Base-by-base conservation (phyloP, 2,797 vertebrate species). In the Falco rusticolus region DNA sequence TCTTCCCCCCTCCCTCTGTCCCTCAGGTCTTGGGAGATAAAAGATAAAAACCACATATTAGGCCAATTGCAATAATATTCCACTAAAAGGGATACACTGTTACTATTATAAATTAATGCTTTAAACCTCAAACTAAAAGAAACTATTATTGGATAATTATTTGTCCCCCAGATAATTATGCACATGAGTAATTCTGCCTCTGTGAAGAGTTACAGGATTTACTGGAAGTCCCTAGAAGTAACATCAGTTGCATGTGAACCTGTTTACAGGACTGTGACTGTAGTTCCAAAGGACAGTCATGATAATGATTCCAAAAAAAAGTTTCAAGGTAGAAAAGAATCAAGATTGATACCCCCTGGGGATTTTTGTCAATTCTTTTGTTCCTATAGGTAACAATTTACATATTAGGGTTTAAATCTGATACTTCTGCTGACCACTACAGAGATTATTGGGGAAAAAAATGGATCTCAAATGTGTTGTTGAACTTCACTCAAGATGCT, bases 41-140 rank as follows among this genome's bases (percentile, higher is more conserved):
- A 98, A 97, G 97, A 97, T 97, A 97, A 97, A 93, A 97, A 94
- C 85, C 56, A 74, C 47, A n/a, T 91, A 95, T 66, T 87, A 95
- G 96, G 91, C 97, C 93, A 97, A 97, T 98, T 81, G 94, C 96
- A 86, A 74, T 63, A 76, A 54, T 34, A 76, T 64, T 80, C 59
- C 47, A 84, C 76, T 96, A 92, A 94, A 94, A 91, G 59, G 53
- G 34, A 78, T 63, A 86, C 75, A 48, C 18, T 84, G 39, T 61
- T 89, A 57, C 89, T 83, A 78, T 90, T 93, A 85, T 69, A 90
- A 94, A 90, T 86, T 39, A 92, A 89, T 89, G 75, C 51, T 75
- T 91, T 93, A 94, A 89, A 94, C 34, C 51, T 80, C 50, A 92
- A 39, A 71, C 64, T 89, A 68, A 89, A 89, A 94, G 45, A 93